Conservation (phyloP, 2,888 invertebrate species). For the Amphipoea oculea region DNA sequence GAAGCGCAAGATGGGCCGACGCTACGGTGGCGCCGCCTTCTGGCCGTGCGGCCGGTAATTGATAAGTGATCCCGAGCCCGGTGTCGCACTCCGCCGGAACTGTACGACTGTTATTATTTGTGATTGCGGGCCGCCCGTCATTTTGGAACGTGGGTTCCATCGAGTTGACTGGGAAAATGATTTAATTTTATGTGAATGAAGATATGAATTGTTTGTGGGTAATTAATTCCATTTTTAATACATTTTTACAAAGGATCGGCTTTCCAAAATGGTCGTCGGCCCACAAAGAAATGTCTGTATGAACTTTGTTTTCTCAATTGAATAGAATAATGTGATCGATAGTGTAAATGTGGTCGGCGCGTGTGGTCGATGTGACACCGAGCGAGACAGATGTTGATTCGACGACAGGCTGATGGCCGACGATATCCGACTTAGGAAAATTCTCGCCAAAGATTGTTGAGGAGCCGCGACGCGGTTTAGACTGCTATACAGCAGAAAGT, state of each 20-base stretch:
- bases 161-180: constrained; percentile 36
- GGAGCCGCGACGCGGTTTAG: constrained; percentile 73
- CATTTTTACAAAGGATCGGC: constrained; percentile 28
- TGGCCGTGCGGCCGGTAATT: constrained; percentile 88
- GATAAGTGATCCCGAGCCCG: not conserved
- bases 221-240: constrained; percentile 49
- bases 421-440: constrained; percentile 70
- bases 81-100: constrained; percentile 1
- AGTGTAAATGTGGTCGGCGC: constrained; percentile 31
- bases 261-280: constrained; percentile 26
- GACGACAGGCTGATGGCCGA: constrained; percentile 67
- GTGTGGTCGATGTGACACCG: constrained; percentile 52
- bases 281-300: constrained; percentile 35
- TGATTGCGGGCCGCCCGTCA: constrained; percentile 44
- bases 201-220: constrained; percentile 46
- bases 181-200: constrained; percentile 48
- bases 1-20: constrained; percentile 85
- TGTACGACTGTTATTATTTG: constrained; percentile 24
- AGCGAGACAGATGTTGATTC: constrained; percentile 82
- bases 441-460: constrained; percentile 85
- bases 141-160: not conserved
- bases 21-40: constrained; percentile 85
- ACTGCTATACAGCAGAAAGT: constrained; percentile 77
- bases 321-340: constrained; percentile 42
- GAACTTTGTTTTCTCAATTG: constrained; percentile 39